These are phyloP conservation scores for Muricea muricata DNA, from an alignment of 92 coral and sea anemone genomes.

Conservation along the genomic window DNA sequence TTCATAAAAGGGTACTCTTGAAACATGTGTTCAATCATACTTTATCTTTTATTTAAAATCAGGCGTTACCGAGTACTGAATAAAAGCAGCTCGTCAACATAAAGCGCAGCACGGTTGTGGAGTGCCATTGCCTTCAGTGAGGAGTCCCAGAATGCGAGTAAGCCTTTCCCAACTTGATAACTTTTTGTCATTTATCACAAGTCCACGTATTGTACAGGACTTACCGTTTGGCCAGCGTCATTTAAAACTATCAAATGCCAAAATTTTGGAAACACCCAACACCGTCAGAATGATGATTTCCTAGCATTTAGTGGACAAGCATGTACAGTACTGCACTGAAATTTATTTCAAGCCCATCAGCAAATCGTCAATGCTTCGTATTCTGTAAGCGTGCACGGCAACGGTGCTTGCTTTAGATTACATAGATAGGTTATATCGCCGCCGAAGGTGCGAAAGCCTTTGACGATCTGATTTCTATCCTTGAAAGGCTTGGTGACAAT, in stretches of 20 bases:
- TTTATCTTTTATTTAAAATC: too few relatives aligned
- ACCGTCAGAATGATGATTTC: background rate
- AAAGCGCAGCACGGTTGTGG: background rate
- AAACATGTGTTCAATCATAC: too few relatives aligned
- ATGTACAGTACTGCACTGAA: background rate
- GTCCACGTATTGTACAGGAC: background rate
- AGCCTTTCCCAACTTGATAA: background rate
- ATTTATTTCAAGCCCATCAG: background rate
- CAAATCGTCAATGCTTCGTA: background rate
- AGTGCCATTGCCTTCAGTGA: background rate
- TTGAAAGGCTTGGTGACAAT: background rate
- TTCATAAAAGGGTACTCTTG: too few relatives aligned
- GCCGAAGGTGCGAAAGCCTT: constrained; percentile 13
- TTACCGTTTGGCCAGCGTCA: background rate
- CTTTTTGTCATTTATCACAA: background rate
- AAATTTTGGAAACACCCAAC: background rate
- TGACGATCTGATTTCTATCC: background rate
- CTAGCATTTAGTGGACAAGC: background rate
- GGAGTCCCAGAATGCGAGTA: background rate
- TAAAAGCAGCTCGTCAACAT: background rate
- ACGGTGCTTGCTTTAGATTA: background rate
- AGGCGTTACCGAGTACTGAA: background rate
- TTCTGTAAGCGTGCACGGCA: background rate
- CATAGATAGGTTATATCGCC: background rate
- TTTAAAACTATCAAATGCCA: background rate